Evolutionary conservation across 2,797 vertebrate genomes (phyloP).

Genomic region (Microchirus variegatus): DNA sequence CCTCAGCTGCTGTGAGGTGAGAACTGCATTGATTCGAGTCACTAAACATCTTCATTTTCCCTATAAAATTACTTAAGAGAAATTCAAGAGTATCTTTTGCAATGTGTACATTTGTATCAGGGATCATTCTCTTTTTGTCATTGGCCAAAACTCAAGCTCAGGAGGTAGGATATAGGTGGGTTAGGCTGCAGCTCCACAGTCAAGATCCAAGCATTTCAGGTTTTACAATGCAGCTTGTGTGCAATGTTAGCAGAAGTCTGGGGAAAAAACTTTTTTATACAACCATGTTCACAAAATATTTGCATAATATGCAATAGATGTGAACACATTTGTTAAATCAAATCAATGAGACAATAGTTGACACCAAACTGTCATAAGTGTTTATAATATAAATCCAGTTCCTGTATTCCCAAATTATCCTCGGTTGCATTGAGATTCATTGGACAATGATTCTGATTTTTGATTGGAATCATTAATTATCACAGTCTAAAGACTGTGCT

Average conservation of each 20-base stretch:
- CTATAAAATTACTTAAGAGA: not conserved
- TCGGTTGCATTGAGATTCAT: no score
- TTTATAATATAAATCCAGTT: not conserved
- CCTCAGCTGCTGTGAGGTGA: conserved; percentile 98
- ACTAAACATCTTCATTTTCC: not conserved
- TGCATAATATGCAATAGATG: no score
- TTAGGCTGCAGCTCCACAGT: no score
- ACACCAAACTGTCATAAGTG: not conserved
- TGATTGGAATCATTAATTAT: no score
- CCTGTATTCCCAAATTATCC: no score
- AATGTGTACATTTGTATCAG: not conserved
- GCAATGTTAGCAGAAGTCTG: no score
- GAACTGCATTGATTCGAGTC: conserved; percentile 13
- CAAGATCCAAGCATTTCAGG: not conserved
- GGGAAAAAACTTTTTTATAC: no score
- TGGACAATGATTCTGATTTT: no score
- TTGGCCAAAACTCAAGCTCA: no score
- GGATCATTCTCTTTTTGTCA: not conserved
- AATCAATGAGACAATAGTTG: conserved; percentile 2
- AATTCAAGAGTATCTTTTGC: not conserved
- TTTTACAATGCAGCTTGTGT: not conserved
- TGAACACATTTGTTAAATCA: not conserved
- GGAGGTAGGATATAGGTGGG: no score
- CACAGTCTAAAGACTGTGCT: no score
- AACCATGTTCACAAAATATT: no score